These are phyloP conservation scores for Hybos culiciformis DNA, from an alignment of 2,888 invertebrate genomes.

Conservation along the genomic window DNA sequence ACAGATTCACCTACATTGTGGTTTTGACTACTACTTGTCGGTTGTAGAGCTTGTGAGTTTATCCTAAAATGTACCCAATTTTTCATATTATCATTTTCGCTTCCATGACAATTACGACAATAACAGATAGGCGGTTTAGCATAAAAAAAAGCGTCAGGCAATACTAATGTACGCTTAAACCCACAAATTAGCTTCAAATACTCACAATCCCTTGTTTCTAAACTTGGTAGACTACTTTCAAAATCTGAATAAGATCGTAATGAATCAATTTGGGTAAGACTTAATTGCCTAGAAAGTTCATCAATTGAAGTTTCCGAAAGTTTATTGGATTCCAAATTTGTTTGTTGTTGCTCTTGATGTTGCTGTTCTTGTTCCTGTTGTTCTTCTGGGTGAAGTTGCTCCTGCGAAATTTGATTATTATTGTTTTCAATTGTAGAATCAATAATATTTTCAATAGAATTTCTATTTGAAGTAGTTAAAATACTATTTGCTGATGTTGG, in stretches of 20 bases:
- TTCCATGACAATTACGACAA: slow-evolving; percentile 27
- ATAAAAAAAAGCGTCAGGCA: slow-evolving; percentile 34
- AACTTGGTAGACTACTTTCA: slow-evolving; percentile 23
- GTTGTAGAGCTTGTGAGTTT: slow-evolving; percentile 32
- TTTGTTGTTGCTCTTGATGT: slow-evolving; percentile 15
- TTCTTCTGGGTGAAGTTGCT: slow-evolving; percentile 18
- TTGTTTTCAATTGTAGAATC: slow-evolving; percentile 13
- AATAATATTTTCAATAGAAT: slow-evolving; percentile 15
- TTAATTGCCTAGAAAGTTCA: slow-evolving; percentile 13
- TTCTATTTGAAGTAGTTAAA: slow-evolving; percentile 7
- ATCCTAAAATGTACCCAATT: slow-evolving; percentile 36
- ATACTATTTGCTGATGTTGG: slow-evolving; percentile 8
- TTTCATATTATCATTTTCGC: slow-evolving; percentile 23
- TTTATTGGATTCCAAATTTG: slow-evolving; percentile 16
- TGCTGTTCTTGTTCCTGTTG: slow-evolving; percentile 23
- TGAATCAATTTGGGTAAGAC: slow-evolving; percentile 25
- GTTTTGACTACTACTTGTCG: slow-evolving; percentile 9
- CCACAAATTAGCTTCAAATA: slow-evolving; percentile 32
- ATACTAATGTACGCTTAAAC: slow-evolving; percentile 30
- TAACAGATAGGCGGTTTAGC: slow-evolving; percentile 28
- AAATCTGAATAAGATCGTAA: slow-evolving; percentile 13
- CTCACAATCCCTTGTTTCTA: slow-evolving; percentile 33
- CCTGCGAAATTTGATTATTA: background rate
- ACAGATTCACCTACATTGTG: slow-evolving; percentile 15
- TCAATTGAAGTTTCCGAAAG: slow-evolving; percentile 17